phyloP scores from a whole-genome alignment of 2,113 vertebrate genomes.

The Chaetodon trifascialis region DNA sequence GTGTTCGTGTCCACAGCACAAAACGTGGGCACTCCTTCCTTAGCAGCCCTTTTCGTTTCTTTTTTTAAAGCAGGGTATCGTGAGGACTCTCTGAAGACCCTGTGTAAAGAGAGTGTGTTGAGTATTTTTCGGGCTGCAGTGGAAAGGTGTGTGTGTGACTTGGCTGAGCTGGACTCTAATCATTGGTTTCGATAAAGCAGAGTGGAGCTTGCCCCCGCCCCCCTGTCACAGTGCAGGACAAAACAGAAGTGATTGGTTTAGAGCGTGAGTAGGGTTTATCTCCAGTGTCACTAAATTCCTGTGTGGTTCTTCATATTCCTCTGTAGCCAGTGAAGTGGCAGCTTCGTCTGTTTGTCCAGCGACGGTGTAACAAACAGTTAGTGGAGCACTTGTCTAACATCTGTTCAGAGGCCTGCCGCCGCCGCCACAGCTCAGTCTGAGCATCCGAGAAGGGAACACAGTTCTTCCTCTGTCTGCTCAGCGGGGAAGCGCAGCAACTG shows the following conservation, averaged over 20 bases:
- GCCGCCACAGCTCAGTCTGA: slow-evolving; percentile 31
- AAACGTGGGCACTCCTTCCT: slow-evolving; percentile 49
- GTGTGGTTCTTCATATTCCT: slow-evolving; percentile 65
- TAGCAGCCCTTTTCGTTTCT: slow-evolving; percentile 44
- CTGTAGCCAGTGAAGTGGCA: slow-evolving; percentile 53
- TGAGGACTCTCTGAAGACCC: slow-evolving; percentile 62
- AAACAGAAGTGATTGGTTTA: slow-evolving; percentile 31
- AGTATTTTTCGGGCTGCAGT: slow-evolving; percentile 53
- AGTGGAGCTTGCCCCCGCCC: slow-evolving; percentile 48
- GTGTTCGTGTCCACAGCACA: slow-evolving; percentile 72
- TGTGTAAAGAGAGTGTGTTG: slow-evolving; percentile 35
- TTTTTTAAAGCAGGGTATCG: slow-evolving; percentile 47
- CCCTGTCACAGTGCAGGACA: slow-evolving; percentile 10
- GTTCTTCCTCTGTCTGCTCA: slow-evolving; percentile 36
- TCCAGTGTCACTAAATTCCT: slow-evolving; percentile 63
- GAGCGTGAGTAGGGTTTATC: slow-evolving; percentile 43
- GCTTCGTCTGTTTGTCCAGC: slow-evolving; percentile 45
- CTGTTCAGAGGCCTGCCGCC: slow-evolving; percentile 47
- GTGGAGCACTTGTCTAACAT: slow-evolving; percentile 51
- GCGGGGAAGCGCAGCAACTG: slow-evolving; percentile 19
- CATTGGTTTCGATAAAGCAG: slow-evolving; percentile 57
- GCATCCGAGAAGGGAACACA: slow-evolving; percentile 36
- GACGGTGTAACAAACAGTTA: slow-evolving; percentile 39
- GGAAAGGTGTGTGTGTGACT: slow-evolving; percentile 39
- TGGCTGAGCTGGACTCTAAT: slow-evolving; percentile 62